Conservation (phyloP, 1,140 invertebrate species). For the Ostrea edulis region DNA sequence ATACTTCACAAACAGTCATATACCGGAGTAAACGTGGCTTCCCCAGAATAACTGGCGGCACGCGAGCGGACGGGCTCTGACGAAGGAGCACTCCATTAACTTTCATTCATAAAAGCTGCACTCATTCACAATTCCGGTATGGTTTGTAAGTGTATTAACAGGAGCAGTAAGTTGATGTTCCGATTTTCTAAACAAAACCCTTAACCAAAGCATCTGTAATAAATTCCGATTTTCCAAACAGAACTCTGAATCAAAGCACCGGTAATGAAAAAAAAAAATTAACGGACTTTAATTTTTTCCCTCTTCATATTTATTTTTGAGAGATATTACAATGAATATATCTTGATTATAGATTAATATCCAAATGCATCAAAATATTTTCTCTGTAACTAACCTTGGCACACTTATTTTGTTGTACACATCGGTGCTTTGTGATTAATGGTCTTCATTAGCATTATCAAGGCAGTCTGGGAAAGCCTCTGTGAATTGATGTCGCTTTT, state of each 20-base stretch:
- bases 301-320: too few relatives aligned
- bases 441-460: not conserved
- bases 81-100: too few relatives aligned
- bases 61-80: not conserved
- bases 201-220: not conserved
- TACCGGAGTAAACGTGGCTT: not conserved
- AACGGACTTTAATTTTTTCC: too few relatives aligned
- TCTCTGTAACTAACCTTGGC: too few relatives aligned
- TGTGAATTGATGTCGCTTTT: not conserved
- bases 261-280: too few relatives aligned
- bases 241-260: too few relatives aligned
- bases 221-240: not conserved
- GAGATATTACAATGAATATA: too few relatives aligned
- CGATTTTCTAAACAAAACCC: not conserved
- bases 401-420: too few relatives aligned
- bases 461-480: not conserved
- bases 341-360: too few relatives aligned
- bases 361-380: too few relatives aligned
- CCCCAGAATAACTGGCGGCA: not conserved
- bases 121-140: not conserved
- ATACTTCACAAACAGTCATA: not conserved
- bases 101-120: not conserved
- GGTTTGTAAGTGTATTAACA: not conserved
- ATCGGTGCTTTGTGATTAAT: not conserved
- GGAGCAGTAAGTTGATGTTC: not conserved